Evolutionary conservation across 2,797 vertebrate species (phyloP), one percentile per base, ranked within the genome.

Genomic region (Parotocinclus haroldoi): DNA sequence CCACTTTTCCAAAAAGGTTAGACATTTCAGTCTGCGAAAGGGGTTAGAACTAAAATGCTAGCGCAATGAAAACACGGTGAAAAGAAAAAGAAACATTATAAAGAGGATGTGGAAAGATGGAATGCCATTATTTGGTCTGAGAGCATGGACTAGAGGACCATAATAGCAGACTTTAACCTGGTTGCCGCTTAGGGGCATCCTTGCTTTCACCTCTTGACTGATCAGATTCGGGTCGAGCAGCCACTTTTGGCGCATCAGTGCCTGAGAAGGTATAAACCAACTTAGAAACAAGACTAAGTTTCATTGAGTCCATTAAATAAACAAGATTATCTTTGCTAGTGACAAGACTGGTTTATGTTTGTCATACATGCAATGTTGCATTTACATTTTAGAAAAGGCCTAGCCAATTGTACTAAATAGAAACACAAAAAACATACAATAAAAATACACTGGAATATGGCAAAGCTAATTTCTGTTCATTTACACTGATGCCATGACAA

Each of bases 181-280:
- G 64, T 66, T 93, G 93, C 74, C 91, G 90, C 82, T 86, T 94
- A 75, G 84, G 85, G 4, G 83, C 77, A 45, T 92, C 91, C 45
- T 83, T 78, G 85, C 83, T 94, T 81, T 96, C 96, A 82, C 89
- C 87, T 84, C 91, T 89, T 69, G 91, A 84, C 14, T 90, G 90
- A 44, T 96, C 93, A 78, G 84, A 83, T 81, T 96, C 93, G 51
- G 89, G 87, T 78, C 90, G 92, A 50, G 84, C 73, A 58, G 87
- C 72, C 84, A 54, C 39, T 72, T 92, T 96, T 71, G 91, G 92
- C 69, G 88, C 83, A 80, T 96, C 95, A 78, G 87, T 76, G 78
- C 68, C 90, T 91, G 66, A 72, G 73, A 4, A 76, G 55, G 65
- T 71, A 69, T 27, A 54, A 18, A 14, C 53, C 44, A 37, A 4